Base-by-base conservation (phyloP, 2,797 vertebrate genomes). In the Paratrypauchen microcephalus region DNA sequence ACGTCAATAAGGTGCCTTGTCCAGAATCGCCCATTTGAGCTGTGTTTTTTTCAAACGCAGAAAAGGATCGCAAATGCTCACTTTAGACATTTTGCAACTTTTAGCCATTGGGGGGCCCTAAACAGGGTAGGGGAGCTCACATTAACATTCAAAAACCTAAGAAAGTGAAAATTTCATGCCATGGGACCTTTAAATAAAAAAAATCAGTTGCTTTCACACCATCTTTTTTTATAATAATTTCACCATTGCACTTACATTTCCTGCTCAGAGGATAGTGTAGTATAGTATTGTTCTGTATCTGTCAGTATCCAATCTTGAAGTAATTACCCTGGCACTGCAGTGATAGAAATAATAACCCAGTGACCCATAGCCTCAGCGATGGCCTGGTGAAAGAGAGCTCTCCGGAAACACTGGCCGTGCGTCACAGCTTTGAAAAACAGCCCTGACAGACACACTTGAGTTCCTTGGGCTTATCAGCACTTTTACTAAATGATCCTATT, bases 401-500 rank as follows among this genome's bases (percentile, higher is more conserved):
- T 77, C 81, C 78, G 83, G 79, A 82, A 87, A 63, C 70, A 65
- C 71, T 24, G 21, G 23, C 36, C 39, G 77, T 87, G 83, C 85
- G 77, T 90, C 89, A 89, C 67, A 70, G 16, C 3, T 45, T 45
- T 45, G 12, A 45, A 45, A 45, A 45, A 45, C 41, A 45, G 41
- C 13, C 41, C 41, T 45, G 41, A 45, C 12, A 16, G 13, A 45
- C 41, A 45, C 65, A 54, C 65, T 76, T 80, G 68, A 36, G 68
- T 70, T 59, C 72, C 66, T 72, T 79, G 70, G 19, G 75, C 83
- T 88, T 88, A 88, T 90, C 87, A 81, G 36, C 48, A 39, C 72
- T 71, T n/a, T 1, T 75, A 70, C 66, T 78, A 79, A 86, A 83
- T 70, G 58, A 88, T 85, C 87, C 83, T 71, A 84, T 87, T 89